A percentile compares a stretch with the other conserved stretches of the same genome.
phyloP scores from a whole-genome alignment of 2,888 invertebrate species.

The Drosophila lutescens region DNA sequence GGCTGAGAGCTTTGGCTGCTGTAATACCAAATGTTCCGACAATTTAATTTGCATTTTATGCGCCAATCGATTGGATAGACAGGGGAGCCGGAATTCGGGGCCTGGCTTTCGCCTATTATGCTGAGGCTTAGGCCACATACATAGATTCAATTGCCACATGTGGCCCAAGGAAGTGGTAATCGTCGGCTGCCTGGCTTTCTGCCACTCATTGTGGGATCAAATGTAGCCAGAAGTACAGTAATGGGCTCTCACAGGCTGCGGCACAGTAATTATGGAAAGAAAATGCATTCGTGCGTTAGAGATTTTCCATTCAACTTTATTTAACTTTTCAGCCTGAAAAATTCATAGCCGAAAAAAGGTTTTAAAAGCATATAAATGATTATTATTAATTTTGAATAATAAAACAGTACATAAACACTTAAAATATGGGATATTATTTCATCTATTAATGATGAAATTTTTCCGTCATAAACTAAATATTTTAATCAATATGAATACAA shows the following conservation, averaged over 20 bases:
- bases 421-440: neutral
- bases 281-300: neutral
- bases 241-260: neutral
- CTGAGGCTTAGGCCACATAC: slow-evolving; percentile 35
- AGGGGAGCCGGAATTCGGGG: slow-evolving; percentile 16
- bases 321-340: too few species aligned
- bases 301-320: neutral
- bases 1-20: slow-evolving; percentile 57
- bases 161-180: slow-evolving; percentile 33
- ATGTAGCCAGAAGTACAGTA: slow-evolving; percentile 1
- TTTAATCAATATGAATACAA: neutral
- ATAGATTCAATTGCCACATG: slow-evolving; percentile 42
- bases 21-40: slow-evolving; percentile 65
- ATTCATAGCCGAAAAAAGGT: too few species aligned
- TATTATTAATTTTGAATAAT: too few species aligned
- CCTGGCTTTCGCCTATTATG: slow-evolving; percentile 34
- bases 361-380: too few species aligned
- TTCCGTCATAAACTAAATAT: neutral
- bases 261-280: neutral
- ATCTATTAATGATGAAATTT: neutral
- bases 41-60: slow-evolving; percentile 71
- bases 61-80: slow-evolving; percentile 35
- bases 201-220: slow-evolving; percentile 1
- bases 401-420: too few species aligned
- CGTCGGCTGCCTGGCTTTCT: neutral